Conservation (phyloP, 2,113 vertebrate genomes). For the Serilophus lunatus region DNA sequence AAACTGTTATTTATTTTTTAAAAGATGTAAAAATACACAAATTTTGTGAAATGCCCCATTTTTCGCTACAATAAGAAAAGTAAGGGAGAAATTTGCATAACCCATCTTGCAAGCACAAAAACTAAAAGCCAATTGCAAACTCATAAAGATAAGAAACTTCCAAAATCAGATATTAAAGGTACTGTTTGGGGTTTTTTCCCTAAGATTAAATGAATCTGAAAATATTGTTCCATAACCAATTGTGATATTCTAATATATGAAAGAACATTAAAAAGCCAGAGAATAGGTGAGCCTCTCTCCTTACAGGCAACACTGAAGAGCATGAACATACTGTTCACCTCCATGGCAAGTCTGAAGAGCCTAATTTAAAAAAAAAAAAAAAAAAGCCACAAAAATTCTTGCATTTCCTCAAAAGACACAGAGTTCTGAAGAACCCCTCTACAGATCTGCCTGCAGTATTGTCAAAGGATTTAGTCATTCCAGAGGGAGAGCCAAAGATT, state of each 20-base stretch:
- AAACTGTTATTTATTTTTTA: not conserved
- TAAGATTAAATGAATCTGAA: not conserved
- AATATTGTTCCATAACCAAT: not conserved
- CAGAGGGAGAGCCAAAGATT: not conserved
- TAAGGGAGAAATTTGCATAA: not conserved
- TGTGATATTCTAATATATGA: not conserved
- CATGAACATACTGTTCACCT: not conserved
- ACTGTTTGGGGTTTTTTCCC: too few species aligned
- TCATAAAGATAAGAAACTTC: not conserved
- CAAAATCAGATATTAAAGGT: not conserved
- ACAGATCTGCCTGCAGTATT: not conserved
- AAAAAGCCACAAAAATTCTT: not conserved
- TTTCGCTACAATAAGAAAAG: not conserved
- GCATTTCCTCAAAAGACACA: not conserved
- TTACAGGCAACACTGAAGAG: rapidly evolving
- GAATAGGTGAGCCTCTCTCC: not conserved
- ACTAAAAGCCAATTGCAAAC: not conserved
- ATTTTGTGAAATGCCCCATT: not conserved
- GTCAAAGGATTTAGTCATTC: not conserved
- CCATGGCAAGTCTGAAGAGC: not conserved
- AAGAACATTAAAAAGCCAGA: not conserved
- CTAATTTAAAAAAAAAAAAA: not conserved
- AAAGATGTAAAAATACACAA: not conserved
- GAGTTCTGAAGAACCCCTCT: not conserved
- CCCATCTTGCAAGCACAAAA: not conserved